Conservation (phyloP, 1,140 invertebrate genomes). For the Orius laevigatus region DNA sequence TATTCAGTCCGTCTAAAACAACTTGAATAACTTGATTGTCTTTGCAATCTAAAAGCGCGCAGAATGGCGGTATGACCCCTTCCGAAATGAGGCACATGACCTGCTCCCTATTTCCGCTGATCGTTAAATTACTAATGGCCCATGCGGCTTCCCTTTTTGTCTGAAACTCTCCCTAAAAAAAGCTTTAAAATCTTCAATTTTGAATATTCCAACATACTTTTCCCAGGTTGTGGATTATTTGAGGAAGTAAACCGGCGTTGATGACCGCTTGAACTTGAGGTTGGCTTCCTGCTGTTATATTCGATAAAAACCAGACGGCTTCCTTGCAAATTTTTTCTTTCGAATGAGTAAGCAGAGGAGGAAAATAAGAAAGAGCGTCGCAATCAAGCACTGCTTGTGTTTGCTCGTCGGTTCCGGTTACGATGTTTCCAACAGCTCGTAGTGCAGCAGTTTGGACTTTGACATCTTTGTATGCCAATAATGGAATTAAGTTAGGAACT, state of each 20-base stretch:
- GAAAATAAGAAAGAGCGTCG: slow-evolving; percentile 85
- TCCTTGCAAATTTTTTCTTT: slow-evolving; percentile 78
- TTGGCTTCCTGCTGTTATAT: slow-evolving; percentile 96
- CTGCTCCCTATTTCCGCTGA: slow-evolving; percentile 87
- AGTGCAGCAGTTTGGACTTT: slow-evolving; percentile 94
- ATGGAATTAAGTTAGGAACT: slow-evolving; percentile 84
- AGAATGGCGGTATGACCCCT: slow-evolving; percentile 81
- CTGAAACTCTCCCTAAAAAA: slow-evolving; percentile 83
- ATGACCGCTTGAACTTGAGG: slow-evolving; percentile 94
- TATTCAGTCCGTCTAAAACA: slow-evolving; percentile 80
- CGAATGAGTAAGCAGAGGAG: slow-evolving; percentile 69
- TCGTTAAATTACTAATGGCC: slow-evolving; percentile 97
- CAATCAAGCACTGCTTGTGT: slow-evolving; percentile 89
- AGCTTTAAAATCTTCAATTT: slow-evolving; percentile 2
- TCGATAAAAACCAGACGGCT: slow-evolving; percentile 97
- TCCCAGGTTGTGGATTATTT: slow-evolving; percentile 82
- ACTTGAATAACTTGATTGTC: slow-evolving; percentile 80
- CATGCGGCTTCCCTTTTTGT: slow-evolving; percentile 98
- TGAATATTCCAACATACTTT: slow-evolving; percentile 33
- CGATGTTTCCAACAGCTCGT: slow-evolving; percentile 95
- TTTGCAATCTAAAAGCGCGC: slow-evolving; percentile 74
- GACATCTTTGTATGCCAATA: slow-evolving; percentile 89
- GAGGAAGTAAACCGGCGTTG: slow-evolving; percentile 81
- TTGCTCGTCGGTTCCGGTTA: slow-evolving; percentile 97
- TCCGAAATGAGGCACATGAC: slow-evolving; percentile 69